phyloP scores from a whole-genome alignment of 2,888 invertebrate species.

The Drosophila robusta region DNA sequence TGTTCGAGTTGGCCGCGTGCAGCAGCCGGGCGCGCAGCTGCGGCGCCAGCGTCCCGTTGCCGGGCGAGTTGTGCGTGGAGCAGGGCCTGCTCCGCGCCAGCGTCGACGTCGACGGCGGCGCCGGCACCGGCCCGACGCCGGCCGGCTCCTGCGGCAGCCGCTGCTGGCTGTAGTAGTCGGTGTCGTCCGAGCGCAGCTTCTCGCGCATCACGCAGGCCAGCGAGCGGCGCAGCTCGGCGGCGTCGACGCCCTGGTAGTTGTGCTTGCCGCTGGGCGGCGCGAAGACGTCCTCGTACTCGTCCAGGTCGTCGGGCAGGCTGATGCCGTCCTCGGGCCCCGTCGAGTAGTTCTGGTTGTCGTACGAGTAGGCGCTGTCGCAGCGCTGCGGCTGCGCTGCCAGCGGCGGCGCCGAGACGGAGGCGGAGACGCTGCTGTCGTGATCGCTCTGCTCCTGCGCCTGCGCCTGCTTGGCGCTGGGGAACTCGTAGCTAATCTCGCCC shows the following conservation, averaged over 20 bases:
- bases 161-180: slow-evolving; percentile 67
- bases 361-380: slow-evolving; percentile 75
- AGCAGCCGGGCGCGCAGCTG: slow-evolving; percentile 58
- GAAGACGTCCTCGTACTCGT: slow-evolving; percentile 82
- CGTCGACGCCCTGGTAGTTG: slow-evolving; percentile 59
- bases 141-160: slow-evolving; percentile 29
- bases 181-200: slow-evolving; percentile 79
- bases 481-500: slow-evolving; percentile 75
- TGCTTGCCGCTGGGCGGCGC: slow-evolving; percentile 53
- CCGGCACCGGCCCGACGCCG: slow-evolving; percentile 39
- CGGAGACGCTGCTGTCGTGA: slow-evolving; percentile 48
- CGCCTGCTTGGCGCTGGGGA: slow-evolving; percentile 57
- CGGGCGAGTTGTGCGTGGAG: slow-evolving; percentile 60
- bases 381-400: slow-evolving; percentile 39
- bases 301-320: slow-evolving; percentile 59
- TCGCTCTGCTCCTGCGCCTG: slow-evolving; percentile 37
- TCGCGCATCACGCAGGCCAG: slow-evolving; percentile 75
- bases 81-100: slow-evolving; percentile 54
- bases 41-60: slow-evolving; percentile 56
- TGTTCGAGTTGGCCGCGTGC: slow-evolving; percentile 54
- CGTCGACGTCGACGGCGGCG: slow-evolving; percentile 45
- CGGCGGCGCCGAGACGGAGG: slow-evolving; percentile 50
- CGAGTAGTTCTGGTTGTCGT: slow-evolving; percentile 82
- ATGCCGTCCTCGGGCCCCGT: slow-evolving; percentile 74
- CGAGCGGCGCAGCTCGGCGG: slow-evolving; percentile 65